Conservation (phyloP, 2,797 vertebrate genomes). For the Cyclura pinguis region DNA sequence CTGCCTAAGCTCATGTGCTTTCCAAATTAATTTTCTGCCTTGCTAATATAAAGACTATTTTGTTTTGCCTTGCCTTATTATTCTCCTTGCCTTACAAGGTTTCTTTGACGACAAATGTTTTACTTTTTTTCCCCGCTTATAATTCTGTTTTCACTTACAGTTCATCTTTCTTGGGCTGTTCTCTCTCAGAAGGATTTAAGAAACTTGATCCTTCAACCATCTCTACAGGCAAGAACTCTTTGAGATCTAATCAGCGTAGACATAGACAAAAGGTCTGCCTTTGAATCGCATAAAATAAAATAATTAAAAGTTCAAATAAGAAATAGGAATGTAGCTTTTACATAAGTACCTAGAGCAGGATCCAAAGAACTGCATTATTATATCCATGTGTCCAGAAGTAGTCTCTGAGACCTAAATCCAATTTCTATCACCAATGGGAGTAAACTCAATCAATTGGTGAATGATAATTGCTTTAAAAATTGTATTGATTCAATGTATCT, state of each 20-base stretch:
- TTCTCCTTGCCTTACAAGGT: slow-evolving; percentile 21
- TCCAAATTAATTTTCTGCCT: slow-evolving; percentile 33
- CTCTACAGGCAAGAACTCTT: not conserved
- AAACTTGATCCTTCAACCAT: not conserved
- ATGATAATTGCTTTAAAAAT: too few relatives aligned
- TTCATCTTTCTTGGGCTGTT: not conserved
- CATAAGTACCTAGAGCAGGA: not conserved
- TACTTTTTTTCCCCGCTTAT: not conserved
- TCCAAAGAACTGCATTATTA: not conserved
- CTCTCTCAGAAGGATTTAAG: not conserved
- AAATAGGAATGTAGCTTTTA: not conserved
- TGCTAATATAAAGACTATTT: slow-evolving; percentile 8
- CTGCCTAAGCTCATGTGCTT: not conserved
- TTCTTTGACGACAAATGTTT: not conserved
- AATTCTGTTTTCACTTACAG: not conserved
- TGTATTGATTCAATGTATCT: too few relatives aligned
- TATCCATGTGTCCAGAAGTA: not conserved
- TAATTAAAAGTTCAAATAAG: not conserved
- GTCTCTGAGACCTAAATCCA: not conserved
- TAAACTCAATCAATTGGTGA: too few relatives aligned
- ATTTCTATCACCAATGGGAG: not conserved
- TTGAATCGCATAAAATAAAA: not conserved
- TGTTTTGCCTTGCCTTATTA: not conserved
- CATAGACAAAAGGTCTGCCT: not conserved
- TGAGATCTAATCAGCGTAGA: slow-evolving; percentile 6